phyloP scores from a whole-genome alignment of 1,140 invertebrate species.

The Drosophila erecta region DNA sequence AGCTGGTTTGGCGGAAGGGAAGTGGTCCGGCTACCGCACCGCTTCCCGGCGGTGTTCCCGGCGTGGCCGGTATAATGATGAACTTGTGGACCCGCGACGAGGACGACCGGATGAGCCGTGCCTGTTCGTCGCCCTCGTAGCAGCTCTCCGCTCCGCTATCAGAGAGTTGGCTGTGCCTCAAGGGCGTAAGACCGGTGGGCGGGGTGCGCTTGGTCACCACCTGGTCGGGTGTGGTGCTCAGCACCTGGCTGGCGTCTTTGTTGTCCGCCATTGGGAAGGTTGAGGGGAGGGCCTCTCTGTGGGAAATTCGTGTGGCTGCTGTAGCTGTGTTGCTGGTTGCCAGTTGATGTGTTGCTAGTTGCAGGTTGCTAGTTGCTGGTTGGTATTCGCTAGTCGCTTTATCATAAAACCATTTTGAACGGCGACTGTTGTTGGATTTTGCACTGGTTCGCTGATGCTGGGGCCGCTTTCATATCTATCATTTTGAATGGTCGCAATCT shows the following conservation, averaged over 20 bases:
- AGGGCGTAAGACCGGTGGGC: constrained; percentile 40
- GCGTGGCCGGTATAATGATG: constrained; percentile 77
- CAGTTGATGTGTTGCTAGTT: constrained; percentile 29
- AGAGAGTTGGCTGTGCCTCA: constrained; percentile 70
- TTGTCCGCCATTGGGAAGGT: constrained; percentile 45
- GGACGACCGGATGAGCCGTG: constrained; percentile 63
- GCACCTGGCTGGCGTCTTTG: constrained; percentile 18
- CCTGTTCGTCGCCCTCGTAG: constrained; percentile 71
- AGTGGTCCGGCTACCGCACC: constrained; percentile 19
- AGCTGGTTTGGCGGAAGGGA: constrained; percentile 71
- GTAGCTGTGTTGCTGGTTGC: constrained; percentile 10
- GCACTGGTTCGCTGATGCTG: constrained; percentile 49
- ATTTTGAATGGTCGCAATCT: constrained; percentile 69
- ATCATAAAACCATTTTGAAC: constrained; percentile 69
- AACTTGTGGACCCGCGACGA: constrained; percentile 75
- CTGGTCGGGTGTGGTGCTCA: constrained; percentile 43
- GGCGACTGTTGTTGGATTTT: constrained; percentile 35
- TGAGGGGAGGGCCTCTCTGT: constrained; percentile 15
- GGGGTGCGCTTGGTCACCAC: constrained; percentile 36
- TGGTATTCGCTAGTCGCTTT: constrained; percentile 17
- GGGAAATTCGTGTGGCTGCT: constrained; percentile 27
- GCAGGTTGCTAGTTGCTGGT: constrained; percentile 13
- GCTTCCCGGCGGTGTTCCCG: constrained; percentile 36
- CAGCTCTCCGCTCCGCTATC: constrained; percentile 79
- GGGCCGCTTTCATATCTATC: constrained; percentile 64